phyloP scores from a whole-genome alignment of 2,113 vertebrate species.

The Todiramphus saurophagus region DNA sequence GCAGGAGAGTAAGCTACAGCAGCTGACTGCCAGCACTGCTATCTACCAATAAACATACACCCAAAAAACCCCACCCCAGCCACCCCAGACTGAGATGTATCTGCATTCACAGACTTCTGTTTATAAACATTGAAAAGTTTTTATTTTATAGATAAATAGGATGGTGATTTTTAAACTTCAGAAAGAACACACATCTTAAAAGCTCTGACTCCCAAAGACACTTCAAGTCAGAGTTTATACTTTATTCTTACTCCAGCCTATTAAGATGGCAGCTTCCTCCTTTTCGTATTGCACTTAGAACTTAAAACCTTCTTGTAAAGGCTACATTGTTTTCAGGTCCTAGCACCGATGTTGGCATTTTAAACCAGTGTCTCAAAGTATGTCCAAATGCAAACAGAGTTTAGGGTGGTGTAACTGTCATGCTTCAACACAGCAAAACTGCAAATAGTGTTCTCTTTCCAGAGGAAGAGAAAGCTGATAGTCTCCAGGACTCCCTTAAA shows the following conservation, averaged over 20 bases:
- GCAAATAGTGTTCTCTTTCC: not conserved
- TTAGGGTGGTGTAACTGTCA: not conserved
- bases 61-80: not conserved
- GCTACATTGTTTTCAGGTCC: constrained; percentile 5
- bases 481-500: not conserved
- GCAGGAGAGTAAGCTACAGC: not conserved
- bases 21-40: not conserved
- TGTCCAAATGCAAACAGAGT: constrained; percentile 25
- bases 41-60: not conserved
- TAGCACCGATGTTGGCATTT: not conserved
- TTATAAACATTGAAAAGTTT: constrained; percentile 58
- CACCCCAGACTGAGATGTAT: not conserved
- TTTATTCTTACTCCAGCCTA: constrained; percentile 1
- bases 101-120: constrained; percentile 5
- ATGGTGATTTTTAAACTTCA: constrained; percentile 34
- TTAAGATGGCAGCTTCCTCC: constrained; percentile 12
- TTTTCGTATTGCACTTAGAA: constrained; percentile 60
- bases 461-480: not conserved
- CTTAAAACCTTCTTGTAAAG: not conserved
- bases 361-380: constrained; percentile 7
- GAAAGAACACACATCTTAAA: constrained; percentile 42
- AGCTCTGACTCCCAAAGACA: constrained; percentile 17
- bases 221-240: not conserved
- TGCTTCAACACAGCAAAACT: not conserved
- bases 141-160: constrained; percentile 68